Base-by-base conservation (phyloP, 1,140 invertebrate species). In the Camponotus vicinus region DNA sequence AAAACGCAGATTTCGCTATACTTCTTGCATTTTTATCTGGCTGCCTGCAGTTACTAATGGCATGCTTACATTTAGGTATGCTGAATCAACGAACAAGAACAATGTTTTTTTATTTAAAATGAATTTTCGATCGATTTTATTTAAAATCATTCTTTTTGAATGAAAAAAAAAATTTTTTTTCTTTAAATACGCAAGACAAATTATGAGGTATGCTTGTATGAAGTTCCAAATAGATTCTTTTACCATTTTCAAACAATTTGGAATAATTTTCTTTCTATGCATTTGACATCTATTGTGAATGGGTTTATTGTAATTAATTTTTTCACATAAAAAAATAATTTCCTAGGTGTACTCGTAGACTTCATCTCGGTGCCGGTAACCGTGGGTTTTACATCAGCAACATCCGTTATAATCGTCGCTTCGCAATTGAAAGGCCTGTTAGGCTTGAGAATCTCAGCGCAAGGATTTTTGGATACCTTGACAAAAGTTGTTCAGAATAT, bases 291-390 rank as follows among this genome's bases (percentile, higher is more conserved):
- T 37, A 37, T 37, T 4, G 66, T 27, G 9, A 45, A 63, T 32
- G n/a, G n/a, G 3, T 27, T 27, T 61, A 7, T 34, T 13, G 45
- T 59, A 27, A 27, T 63, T 57, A n/a, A 27, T 27, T 75, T 64
- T 76, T 59, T 78, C 9, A 77, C 9, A 61, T 34, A 8, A 59
- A 27, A 32, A 21, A 52, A 85, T 3, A 34, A 76, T 91, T 91
- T 93, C 94, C 13, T 95, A 99, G 99, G 98, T 90, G 98, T 99
- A 86, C 95, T 99, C 27, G 97, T 99, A 69, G 98, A 99, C 94
- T 99, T 99, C 93, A 99, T 99, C 92, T 99, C 98, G 0, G 97
- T 98, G 64, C 98, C 98, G 5, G 98, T 99, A 15, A 98, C 98
- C 0, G 98, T 98, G 75, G 98, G 98, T 0, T 99, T 99, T 92